A percentile compares a stretch with the other conserved stretches of the same genome.
These are phyloP conservation scores for Microcebus griseorufus DNA, from an alignment of 2,113 vertebrate genomes.

Conservation along the genomic window DNA sequence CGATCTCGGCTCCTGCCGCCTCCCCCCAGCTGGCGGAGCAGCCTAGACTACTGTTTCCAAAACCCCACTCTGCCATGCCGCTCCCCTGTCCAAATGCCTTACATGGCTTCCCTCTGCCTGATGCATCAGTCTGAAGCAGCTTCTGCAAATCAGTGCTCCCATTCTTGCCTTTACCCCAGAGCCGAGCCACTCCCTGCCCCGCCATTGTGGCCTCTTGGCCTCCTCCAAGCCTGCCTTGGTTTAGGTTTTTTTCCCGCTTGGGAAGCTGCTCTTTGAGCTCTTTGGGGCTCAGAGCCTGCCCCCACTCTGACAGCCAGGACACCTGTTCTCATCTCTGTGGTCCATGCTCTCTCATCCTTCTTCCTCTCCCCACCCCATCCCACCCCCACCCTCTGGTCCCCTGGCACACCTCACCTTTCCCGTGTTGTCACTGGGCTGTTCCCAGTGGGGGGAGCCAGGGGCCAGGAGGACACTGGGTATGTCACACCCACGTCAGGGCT, in stretches of 20 bases:
- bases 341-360: too few species aligned
- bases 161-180: neutral
- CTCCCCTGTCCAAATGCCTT: neutral
- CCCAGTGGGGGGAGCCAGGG: neutral
- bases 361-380: neutral
- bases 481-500: fast-evolving
- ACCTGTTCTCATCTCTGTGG: neutral
- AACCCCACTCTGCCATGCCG: neutral
- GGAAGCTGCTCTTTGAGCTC: neutral
- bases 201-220: neutral
- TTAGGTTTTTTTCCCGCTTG: neutral
- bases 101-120: neutral
- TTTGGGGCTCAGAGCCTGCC: neutral
- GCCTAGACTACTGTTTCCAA: neutral
- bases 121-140: neutral
- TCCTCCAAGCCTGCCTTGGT: neutral
- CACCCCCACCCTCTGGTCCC: neutral
- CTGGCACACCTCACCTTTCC: neutral
- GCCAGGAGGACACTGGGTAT: neutral
- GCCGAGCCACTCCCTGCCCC: neutral
- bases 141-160: neutral
- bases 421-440: neutral
- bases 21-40: neutral
- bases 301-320: neutral
- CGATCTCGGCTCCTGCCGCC: neutral